A percentile compares a stretch with the other conserved stretches of the same genome.
These are phyloP conservation scores for Menidia beryllina DNA, from an alignment of 2,113 vertebrate species.

Conservation along the genomic window DNA sequence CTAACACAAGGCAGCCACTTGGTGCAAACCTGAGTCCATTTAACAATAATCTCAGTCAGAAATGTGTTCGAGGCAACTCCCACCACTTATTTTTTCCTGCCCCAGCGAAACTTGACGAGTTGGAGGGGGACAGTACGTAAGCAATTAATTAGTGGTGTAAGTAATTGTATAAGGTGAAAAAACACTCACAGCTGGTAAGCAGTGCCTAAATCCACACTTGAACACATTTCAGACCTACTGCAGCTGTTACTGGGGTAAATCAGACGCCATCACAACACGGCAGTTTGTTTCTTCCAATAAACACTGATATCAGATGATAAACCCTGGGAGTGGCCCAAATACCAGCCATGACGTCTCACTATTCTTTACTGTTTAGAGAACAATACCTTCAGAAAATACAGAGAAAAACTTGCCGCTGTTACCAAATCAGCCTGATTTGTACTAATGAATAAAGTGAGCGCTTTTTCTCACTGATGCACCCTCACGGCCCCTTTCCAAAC, in stretches of 20 bases:
- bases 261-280: neutral
- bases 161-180: neutral
- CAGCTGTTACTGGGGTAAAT: neutral
- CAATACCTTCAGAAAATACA: conserved; percentile 7
- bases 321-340: conserved; percentile 20
- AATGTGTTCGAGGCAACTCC: conserved; percentile 43
- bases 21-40: conserved; percentile 17
- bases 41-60: conserved; percentile 32
- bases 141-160: neutral
- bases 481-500: neutral
- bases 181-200: neutral
- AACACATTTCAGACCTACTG: neutral
- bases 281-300: conserved; percentile 3
- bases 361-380: conserved; percentile 44
- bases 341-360: conserved; percentile 20
- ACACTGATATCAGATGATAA: conserved; percentile 17
- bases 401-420: conserved; percentile 3
- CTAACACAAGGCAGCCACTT: conserved; percentile 26
- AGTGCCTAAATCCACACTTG: neutral
- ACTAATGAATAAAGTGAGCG: neutral
- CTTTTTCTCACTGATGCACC: neutral
- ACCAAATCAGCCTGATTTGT: neutral
- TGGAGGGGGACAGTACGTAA: conserved; percentile 11
- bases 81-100: conserved; percentile 64
- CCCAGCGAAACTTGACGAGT: conserved; percentile 18